Conservation (phyloP, 1,140 invertebrate species). For the Ceratosolen fusciceps region DNA sequence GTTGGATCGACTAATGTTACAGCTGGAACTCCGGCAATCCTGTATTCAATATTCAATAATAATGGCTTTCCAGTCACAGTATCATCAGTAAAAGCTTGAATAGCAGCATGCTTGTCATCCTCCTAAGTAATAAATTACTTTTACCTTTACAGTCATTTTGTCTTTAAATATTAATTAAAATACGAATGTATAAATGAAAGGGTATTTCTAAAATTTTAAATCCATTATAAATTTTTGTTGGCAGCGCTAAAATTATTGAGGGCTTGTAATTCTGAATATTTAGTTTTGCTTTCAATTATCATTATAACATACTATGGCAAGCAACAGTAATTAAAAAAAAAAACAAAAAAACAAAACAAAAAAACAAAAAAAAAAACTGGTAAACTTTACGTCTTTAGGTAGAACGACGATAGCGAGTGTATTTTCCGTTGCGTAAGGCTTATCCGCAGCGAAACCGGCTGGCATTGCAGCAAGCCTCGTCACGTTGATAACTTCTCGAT, state of each 20-base stretch:
- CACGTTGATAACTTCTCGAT: slow-evolving; percentile 77
- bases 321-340: no score
- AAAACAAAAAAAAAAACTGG: neutral
- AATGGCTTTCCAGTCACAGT: slow-evolving; percentile 77
- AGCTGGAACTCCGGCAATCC: slow-evolving; percentile 76
- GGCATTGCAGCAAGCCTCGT: slow-evolving; percentile 84
- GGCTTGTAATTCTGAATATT: no score
- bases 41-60: slow-evolving; percentile 82
- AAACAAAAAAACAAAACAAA: no score
- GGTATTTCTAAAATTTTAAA: no score
- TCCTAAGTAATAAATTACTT: slow-evolving; percentile 67
- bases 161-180: no score
- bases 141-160: neutral
- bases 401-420: slow-evolving; percentile 85
- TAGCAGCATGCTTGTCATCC: slow-evolving; percentile 83
- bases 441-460: slow-evolving; percentile 80
- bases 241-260: no score
- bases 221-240: no score
- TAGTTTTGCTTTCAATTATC: no score
- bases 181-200: no score
- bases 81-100: slow-evolving; percentile 80
- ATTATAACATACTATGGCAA: no score
- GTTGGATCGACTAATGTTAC: slow-evolving; percentile 81
- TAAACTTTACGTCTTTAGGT: slow-evolving; percentile 82
- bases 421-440: slow-evolving; percentile 90